These are phyloP conservation scores for Triplophysa siluroides DNA, from an alignment of 2,113 vertebrate genomes.

Conservation along the genomic window DNA sequence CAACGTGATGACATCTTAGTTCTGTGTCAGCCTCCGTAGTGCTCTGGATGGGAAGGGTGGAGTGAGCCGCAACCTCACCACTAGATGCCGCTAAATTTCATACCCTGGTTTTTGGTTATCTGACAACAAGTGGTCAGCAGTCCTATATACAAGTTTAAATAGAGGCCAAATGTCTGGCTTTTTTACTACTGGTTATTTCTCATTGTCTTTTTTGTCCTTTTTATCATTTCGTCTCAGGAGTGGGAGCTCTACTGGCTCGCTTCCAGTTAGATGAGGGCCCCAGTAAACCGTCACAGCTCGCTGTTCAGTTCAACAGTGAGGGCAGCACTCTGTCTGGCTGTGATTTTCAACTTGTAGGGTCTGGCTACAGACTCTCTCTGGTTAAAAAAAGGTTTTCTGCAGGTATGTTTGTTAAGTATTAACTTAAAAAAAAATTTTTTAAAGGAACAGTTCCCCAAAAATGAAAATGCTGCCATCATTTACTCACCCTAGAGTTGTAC, in stretches of 20 bases:
- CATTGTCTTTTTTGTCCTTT: background rate
- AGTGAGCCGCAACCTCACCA: too few species aligned
- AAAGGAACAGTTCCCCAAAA: background rate
- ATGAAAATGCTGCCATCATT: too few species aligned
- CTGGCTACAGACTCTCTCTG: constrained; percentile 86
- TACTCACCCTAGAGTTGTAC: too few species aligned
- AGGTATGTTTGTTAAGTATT: constrained; percentile 67
- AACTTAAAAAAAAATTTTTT: background rate
- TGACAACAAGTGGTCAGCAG: too few species aligned
- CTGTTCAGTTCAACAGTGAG: constrained; percentile 87
- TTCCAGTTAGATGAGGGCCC: constrained; percentile 82
- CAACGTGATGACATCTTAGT: too few species aligned
- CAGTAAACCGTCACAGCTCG: constrained; percentile 79
- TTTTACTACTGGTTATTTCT: background rate
- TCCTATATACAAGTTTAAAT: too few species aligned
- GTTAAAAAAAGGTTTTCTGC: constrained; percentile 88
- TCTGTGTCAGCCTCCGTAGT: too few species aligned
- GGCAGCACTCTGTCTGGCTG: constrained; percentile 84
- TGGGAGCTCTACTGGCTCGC: constrained; percentile 82
- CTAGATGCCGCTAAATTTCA: too few species aligned
- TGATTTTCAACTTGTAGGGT: constrained; percentile 83
- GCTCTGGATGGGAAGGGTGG: too few species aligned
- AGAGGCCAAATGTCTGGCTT: too few species aligned
- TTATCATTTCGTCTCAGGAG: constrained; percentile 63
- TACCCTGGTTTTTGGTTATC: too few species aligned